Evolutionary conservation across 2,797 vertebrate genomes (phyloP).

Genomic region (Phalanger gymnotis): DNA sequence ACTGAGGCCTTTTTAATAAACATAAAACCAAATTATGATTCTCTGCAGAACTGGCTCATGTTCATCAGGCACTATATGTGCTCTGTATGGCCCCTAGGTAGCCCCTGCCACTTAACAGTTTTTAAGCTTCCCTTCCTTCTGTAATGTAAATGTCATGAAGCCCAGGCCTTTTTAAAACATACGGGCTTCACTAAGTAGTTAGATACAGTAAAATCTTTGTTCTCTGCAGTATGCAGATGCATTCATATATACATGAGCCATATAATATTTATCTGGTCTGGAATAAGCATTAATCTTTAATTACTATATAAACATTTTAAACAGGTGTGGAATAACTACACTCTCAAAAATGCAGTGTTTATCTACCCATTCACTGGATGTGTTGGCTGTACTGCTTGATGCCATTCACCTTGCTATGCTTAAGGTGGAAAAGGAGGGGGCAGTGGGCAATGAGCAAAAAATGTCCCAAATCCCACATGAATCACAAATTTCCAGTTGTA

Average conservation of each 20-base stretch:
- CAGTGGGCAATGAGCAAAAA: slow-evolving; percentile 73
- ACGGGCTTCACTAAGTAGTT: slow-evolving; percentile 70
- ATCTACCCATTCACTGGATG: slow-evolving; percentile 72
- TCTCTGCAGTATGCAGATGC: slow-evolving; percentile 70
- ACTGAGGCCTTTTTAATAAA: background rate
- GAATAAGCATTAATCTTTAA: slow-evolving; percentile 91
- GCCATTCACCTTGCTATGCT: slow-evolving; percentile 79
- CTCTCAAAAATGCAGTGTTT: slow-evolving; percentile 83
- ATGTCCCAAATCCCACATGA: slow-evolving; percentile 86
- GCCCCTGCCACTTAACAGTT: slow-evolving; percentile 77
- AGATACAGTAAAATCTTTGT: slow-evolving; percentile 84
- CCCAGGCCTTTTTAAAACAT: slow-evolving; percentile 70
- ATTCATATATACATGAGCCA: slow-evolving; percentile 58
- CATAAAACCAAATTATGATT: slow-evolving; percentile 13
- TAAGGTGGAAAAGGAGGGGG: slow-evolving; percentile 65
- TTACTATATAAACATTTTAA: slow-evolving; percentile 92
- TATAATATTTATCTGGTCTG: slow-evolving; percentile 86
- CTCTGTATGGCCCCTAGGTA: slow-evolving; percentile 64
- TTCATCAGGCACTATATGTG: slow-evolving; percentile 59
- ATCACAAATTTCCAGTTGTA: slow-evolving; percentile 87
- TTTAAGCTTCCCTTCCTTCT: slow-evolving; percentile 74
- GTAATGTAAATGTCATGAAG: slow-evolving; percentile 74
- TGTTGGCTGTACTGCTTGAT: slow-evolving; percentile 73
- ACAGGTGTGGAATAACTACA: slow-evolving; percentile 91
- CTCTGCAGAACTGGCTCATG: slow-evolving; percentile 46